Evolutionary conservation across 37 sponge, comb jelly and placozoan genomes (phyloP).

Genomic region (Dysidea cf. avara): DNA sequence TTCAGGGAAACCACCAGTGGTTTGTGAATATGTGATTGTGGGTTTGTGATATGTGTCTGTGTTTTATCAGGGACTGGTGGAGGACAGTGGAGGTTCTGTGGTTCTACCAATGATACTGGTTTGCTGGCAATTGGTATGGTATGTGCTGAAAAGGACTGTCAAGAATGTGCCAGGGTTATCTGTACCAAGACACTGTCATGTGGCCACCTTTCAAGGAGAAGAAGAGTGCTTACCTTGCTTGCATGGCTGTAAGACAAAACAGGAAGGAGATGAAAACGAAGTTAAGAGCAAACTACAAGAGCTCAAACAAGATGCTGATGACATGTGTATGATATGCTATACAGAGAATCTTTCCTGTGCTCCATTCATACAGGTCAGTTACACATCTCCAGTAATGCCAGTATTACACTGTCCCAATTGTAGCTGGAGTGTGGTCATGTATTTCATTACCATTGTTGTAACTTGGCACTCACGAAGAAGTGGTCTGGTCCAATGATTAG

Average conservation of each 20-base stretch:
- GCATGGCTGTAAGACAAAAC: constrained; percentile 66
- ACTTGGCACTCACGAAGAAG: constrained; percentile 66
- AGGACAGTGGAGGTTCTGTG: constrained; percentile 91
- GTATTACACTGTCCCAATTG: neutral
- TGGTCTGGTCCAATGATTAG: constrained; percentile 96
- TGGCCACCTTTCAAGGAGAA: constrained; percentile 88
- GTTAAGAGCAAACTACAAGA: constrained; percentile 1
- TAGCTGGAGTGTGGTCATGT: constrained; percentile 96
- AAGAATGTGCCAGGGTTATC: constrained; percentile 66
- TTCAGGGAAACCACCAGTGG: constrained; percentile 85
- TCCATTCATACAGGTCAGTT: constrained; percentile 73
- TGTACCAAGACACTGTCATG: constrained; percentile 89
- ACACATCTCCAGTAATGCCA: neutral
- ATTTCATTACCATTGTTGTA: constrained; percentile 91
- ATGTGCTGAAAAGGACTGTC: constrained; percentile 81
- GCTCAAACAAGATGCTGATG: constrained; percentile 94
- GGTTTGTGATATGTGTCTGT: constrained; percentile 6
- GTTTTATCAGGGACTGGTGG: constrained; percentile 55
- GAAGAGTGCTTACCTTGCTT: constrained; percentile 88
- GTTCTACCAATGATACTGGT: constrained; percentile 66
- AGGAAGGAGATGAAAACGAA: constrained; percentile 23
- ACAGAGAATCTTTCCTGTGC: constrained; percentile 88
- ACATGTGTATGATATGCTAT: constrained; percentile 99
- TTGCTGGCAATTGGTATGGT: constrained; percentile 83
- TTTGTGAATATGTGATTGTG: constrained; percentile 5